Percentiles rank a stretch among this genome's conserved stretches.
phyloP scores from a whole-genome alignment of 2,888 invertebrate species.

The Plebejus melissa region DNA sequence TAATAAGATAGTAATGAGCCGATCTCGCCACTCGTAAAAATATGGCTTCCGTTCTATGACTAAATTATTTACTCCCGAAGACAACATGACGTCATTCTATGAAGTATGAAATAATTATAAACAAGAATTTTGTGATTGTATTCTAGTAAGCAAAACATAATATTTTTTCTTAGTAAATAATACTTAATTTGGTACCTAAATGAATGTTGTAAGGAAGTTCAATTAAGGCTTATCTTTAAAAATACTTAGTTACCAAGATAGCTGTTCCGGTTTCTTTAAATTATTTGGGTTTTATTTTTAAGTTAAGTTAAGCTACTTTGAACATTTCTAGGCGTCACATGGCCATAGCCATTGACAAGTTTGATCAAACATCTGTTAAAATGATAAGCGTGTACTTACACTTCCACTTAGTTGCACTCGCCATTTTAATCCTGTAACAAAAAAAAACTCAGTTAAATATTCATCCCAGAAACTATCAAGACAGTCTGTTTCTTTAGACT shows the following conservation, averaged over 20 bases:
- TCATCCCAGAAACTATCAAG: neutral
- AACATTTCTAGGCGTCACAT: too few relatives aligned
- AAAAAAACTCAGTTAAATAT: neutral
- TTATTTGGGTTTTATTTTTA: neutral
- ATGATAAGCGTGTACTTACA: neutral
- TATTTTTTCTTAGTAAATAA: neutral
- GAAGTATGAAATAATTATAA: constrained; percentile 8
- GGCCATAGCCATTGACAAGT: neutral
- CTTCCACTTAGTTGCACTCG: neutral
- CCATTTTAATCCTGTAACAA: constrained; percentile 19
- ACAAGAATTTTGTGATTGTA: neutral
- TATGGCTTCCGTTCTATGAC: constrained; percentile 69
- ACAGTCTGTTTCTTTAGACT: neutral
- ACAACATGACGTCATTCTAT: neutral
- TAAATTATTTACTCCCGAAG: constrained; percentile 60
- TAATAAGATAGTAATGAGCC: constrained; percentile 77
- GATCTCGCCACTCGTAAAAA: constrained; percentile 70
- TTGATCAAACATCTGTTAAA: neutral
- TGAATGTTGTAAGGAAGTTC: neutral
- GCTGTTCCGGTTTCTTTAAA: neutral
- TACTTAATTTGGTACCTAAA: neutral
- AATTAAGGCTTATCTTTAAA: neutral
- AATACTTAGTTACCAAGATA: neutral
- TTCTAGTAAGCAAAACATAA: neutral
- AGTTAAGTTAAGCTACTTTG: neutral